phyloP scores from a whole-genome alignment of 2,888 invertebrate genomes.

The Ectemnius cavifrons region DNA sequence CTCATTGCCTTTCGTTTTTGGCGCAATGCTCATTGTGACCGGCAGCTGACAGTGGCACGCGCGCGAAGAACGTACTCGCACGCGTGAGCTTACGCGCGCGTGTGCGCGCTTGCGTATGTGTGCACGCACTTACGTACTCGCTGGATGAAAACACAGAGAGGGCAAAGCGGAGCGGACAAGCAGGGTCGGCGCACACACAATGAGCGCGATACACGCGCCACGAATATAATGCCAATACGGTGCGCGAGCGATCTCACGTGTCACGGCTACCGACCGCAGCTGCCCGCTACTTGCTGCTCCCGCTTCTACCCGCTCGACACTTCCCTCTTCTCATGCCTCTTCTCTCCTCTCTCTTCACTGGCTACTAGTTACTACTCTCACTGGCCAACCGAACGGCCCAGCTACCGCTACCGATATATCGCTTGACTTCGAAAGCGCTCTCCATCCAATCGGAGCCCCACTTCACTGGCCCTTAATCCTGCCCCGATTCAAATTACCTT shows the following conservation, averaged over 20 bases:
- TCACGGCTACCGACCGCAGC: slow-evolving; percentile 41
- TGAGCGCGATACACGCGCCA: slow-evolving; percentile 41
- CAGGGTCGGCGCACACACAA: slow-evolving; percentile 45
- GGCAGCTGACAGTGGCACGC: slow-evolving; percentile 58
- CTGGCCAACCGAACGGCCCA: not conserved
- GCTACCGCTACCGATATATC: not conserved
- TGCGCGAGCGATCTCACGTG: slow-evolving; percentile 38
- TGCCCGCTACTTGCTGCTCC: slow-evolving; percentile 30
- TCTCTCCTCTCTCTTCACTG: not conserved
- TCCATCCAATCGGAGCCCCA: too few relatives aligned
- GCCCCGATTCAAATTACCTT: too few relatives aligned
- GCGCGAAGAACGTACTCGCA: slow-evolving; percentile 33
- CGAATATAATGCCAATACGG: slow-evolving; percentile 47
- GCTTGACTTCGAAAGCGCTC: slow-evolving; percentile 1
- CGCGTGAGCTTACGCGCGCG: slow-evolving; percentile 3
- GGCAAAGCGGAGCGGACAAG: not conserved
- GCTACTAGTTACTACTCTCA: not conserved
- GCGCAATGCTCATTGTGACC: slow-evolving; percentile 53
- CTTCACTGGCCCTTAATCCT: too few relatives aligned
- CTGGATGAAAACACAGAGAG: not conserved
- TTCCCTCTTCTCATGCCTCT: slow-evolving; percentile 1
- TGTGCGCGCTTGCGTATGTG: slow-evolving; percentile 30
- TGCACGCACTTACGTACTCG: not conserved
- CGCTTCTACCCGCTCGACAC: slow-evolving; percentile 3
- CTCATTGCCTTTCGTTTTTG: slow-evolving; percentile 34